Base-by-base conservation (phyloP, 2,113 vertebrate species). In the Dascyllus trimaculatus region DNA sequence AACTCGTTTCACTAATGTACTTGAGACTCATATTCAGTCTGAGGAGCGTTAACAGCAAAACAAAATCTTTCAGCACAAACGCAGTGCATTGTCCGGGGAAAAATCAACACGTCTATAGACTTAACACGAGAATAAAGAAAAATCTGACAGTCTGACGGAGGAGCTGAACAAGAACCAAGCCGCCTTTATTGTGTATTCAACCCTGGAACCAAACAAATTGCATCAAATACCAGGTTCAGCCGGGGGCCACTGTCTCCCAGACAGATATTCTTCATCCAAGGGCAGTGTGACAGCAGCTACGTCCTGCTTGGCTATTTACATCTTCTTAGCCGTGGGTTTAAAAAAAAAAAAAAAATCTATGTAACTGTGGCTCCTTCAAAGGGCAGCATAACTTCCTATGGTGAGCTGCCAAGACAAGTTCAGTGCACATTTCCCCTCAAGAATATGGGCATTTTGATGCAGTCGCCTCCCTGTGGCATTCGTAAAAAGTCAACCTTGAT, bases 401-500 rank as follows among this genome's bases (percentile, higher is more conserved):
- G 79, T 81, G 66, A 82, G 46, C 73, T 64, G 67, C 72, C 63
- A 72, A 29, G 78, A 75, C 40, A 29, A 86, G 86, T 92, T 93
- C 84, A 88, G 69, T 82, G 85, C 87, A 81, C 90, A 89, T 82
- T 88, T 88, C 67, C 84, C 82, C 56, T 13, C 56, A 45, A 85
- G 85, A 92, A 87, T 68, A 61, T 61, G 91, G 78, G 74, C 81
- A 89, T 91, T 87, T 89, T 78, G 77, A 89, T 91, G 83, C 67
- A 15, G 40, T 69, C 53, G 38, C 61, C 72, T 88, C 78, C 90
- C 85, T 9, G 32, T 81, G 88, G 90, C 89, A 76, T 73, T 72
- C 51, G 59, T 76, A 83, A 92, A 94, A 92, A 91, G 88, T 93
- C 89, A 90, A 80, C 79, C 82, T 88, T 92, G 89, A 93, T 91